Percentiles rank a stretch among this genome's conserved stretches.
Evolutionary conservation across 2,797 vertebrate genomes (phyloP).

Genomic region (Tinamus major): DNA sequence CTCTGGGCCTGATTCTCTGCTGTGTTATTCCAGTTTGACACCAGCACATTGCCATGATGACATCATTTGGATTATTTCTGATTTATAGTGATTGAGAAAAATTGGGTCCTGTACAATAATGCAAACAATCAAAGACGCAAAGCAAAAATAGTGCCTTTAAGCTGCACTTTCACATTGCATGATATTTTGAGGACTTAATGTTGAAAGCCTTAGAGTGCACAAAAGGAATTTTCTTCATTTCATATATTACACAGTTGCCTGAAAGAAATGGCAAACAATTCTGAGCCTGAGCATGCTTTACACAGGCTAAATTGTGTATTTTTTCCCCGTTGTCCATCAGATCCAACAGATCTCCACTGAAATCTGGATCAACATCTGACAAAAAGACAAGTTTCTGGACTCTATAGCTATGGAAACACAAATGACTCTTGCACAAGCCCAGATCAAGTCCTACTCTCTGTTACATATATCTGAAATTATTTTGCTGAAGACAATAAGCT

Average conservation of each 20-base stretch:
- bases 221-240: constrained; percentile 52
- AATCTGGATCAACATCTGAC: not conserved
- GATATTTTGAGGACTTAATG: constrained; percentile 36
- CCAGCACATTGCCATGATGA: constrained; percentile 26
- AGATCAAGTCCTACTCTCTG: not conserved
- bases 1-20: not conserved
- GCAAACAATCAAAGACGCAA: constrained; percentile 61
- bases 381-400: not conserved
- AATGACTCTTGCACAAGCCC: not conserved
- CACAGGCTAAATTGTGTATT: not conserved
- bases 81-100: constrained; percentile 71
- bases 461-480: not conserved
- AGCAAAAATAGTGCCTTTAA: constrained; percentile 36
- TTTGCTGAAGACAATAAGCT: not conserved
- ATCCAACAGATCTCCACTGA: not conserved
- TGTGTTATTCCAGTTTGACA: constrained; percentile 42
- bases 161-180: constrained; percentile 30
- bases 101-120: constrained; percentile 54
- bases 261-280: constrained; percentile 59
- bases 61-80: constrained; percentile 69
- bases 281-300: not conserved
- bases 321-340: not conserved
- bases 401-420: not conserved
- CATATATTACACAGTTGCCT: constrained; percentile 46
- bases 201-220: constrained; percentile 47